Base-by-base conservation (phyloP, 92 coral and sea anemone genomes). In the Bergia puertoricense region DNA sequence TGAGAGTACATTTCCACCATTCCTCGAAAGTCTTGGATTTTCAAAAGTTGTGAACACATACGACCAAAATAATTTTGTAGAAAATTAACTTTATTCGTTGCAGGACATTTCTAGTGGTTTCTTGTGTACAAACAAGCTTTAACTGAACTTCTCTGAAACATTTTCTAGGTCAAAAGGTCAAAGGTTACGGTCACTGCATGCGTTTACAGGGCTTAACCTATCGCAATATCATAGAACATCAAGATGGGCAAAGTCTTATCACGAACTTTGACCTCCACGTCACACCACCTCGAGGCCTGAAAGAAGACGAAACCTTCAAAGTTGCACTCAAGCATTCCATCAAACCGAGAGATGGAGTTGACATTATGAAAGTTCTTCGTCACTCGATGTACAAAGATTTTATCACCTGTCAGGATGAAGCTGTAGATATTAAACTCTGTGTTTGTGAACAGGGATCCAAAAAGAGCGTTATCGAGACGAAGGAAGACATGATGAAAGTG, bases 361-460 rank as follows among this genome's bases (percentile, higher is more conserved):
- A 68, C 18, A 77, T 83, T 68, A 40, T 44, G 44, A 83, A 68
- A 20, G 76, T 67, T 15, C 77, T 67, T 68, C 86, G 86, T 36
- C 86, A 83, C 44, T 83, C 86, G 15, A 83, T 83, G 86, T 83
- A 83, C 30, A 83, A 83, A 83, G 66, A 83, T 69, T 88, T 89
- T 76, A 74, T 80, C 71, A 44, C 86, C 16, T 96, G 98, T 54
- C 91, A 90, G 11, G 96, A 94, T 37, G 81, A 88, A 6, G 86
- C 91, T 20, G 95, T 96, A 54, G 98, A 94, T 40, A 71, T 92
- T 81, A 92, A 94, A 80, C 95, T 96, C 9, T 96, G 98, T 62
- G 84, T 93, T 30, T 96, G 98, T 76, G 88, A 88, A 74, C 81
- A 79, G 46, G 69, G 86, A 42, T 45, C 86, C 2, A 68, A 9